Base-by-base conservation (phyloP, 1,140 invertebrate species). In the Dermatophagoides farinae region DNA sequence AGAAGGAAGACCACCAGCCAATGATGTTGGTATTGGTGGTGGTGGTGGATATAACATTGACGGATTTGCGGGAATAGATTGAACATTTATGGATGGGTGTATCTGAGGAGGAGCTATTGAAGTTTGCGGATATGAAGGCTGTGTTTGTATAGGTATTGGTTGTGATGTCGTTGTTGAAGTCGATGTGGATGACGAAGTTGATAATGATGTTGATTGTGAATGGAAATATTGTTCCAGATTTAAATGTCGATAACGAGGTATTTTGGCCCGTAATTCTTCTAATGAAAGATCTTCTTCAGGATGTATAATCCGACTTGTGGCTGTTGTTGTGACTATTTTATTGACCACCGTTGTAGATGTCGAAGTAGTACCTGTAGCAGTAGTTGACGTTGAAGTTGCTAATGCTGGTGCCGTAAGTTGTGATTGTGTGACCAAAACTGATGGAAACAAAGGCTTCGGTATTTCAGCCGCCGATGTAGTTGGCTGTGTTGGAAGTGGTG, bases 261-360 rank as follows among this genome's bases (percentile, higher is more conserved):
- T 73, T 62, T 81, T 77, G 12, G 87, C 82, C 57, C 84, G 76
- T 64, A 86, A 80, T 74, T 93, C 88, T 71, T 92, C 89, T 71
- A 84, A 66, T 49, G 88, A 93, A 46, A 92, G 82, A 74, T 95
- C 91, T 72, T 95, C 88, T 25, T 85, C 80, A 25, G 90, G 91
- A 73, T 96, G 91, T 67, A 95, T 83, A 57, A 95, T 90, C 75
- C 86, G 86, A 70, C 86, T 87, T 20, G 84, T 82, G 31, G 86
- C 82, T 58, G 85, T 83, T 61, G 85, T 85, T 12, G 82, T 81
- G 37, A 80, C 81, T 16, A 86, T 84, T 6, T 61, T 50, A 14
- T 23, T 25, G 38, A 37, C 18, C 1, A 18, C 39, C 31, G 57
- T 49, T 18, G 25, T 62, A 25, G 51, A n/a, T 55, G 10, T 47